Conservation (phyloP, 2,888 invertebrate species). For the Lasioglossum figueresi region DNA sequence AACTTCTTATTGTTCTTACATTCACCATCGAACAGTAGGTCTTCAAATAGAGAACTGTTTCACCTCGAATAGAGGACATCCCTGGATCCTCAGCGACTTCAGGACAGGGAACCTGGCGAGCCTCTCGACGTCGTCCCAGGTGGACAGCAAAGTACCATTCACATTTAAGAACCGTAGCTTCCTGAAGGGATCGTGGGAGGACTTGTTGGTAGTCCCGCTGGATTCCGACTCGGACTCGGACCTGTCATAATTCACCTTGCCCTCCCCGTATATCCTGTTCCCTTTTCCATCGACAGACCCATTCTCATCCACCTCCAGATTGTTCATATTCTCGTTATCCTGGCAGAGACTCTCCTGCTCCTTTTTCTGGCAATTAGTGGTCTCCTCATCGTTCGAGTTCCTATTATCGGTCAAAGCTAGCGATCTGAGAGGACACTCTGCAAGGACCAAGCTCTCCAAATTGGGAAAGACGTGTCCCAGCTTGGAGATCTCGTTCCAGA, state of each 20-base stretch:
- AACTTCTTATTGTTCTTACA: not conserved
- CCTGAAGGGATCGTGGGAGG: constrained; percentile 85
- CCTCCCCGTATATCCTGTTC: constrained; percentile 74
- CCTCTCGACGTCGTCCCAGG: constrained; percentile 96
- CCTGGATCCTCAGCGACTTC: constrained; percentile 93
- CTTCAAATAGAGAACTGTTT: constrained; percentile 34
- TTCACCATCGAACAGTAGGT: not conserved
- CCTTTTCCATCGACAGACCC: constrained; percentile 62
- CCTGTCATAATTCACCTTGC: constrained; percentile 81
- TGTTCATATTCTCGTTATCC: constrained; percentile 77
- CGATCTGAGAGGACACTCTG: constrained; percentile 91
- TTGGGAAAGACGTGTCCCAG: constrained; percentile 94
- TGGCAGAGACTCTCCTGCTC: constrained; percentile 64
- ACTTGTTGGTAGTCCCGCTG: constrained; percentile 79
- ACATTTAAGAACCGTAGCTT: constrained; percentile 92
- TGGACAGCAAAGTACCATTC: constrained; percentile 92
- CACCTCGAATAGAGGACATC: constrained; percentile 87
- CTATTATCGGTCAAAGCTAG: constrained; percentile 81
- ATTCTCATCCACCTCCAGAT: constrained; percentile 61
- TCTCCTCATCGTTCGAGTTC: constrained; percentile 59
- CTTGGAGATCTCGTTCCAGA: constrained; percentile 93
- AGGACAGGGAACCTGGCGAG: constrained; percentile 93
- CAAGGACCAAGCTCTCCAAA: constrained; percentile 93
- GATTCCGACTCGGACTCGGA: constrained; percentile 87
- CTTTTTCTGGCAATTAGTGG: constrained; percentile 33